These are phyloP conservation scores for Penaeus vannamei DNA, from an alignment of 1,140 invertebrate genomes.

Conservation along the genomic window DNA sequence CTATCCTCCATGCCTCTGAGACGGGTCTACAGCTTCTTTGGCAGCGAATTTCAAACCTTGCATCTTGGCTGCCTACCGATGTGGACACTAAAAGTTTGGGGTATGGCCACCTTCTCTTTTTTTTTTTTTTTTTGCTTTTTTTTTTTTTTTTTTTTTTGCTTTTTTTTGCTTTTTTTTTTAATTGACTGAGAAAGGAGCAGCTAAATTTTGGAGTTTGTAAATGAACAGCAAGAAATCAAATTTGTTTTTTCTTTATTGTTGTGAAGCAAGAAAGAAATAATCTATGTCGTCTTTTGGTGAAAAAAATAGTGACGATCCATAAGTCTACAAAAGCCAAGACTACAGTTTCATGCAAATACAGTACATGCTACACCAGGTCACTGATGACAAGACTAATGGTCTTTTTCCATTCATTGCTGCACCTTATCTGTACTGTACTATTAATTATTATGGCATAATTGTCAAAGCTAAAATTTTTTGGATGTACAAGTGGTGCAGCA, in stretches of 20 bases:
- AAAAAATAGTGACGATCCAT: too few species aligned
- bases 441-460: too few species aligned
- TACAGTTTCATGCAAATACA: constrained; percentile 23
- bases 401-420: constrained; percentile 29
- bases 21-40: constrained; percentile 1
- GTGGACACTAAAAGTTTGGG: constrained; percentile 48
- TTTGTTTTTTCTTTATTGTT: too few species aligned
- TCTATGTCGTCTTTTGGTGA: too few species aligned
- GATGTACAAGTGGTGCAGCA: too few species aligned
- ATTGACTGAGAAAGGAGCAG: too few species aligned
- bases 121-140: constrained; percentile 3
- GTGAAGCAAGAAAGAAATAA: too few species aligned
- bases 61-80: constrained; percentile 24
- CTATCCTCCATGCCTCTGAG: constrained; percentile 20
- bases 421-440: background rate
- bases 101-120: constrained; percentile 52
- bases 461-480: too few species aligned
- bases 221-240: too few species aligned
- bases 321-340: background rate
- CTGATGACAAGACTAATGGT: constrained; percentile 37
- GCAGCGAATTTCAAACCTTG: constrained; percentile 26
- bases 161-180: background rate
- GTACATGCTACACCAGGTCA: constrained; percentile 29
- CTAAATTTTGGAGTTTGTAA: too few species aligned
- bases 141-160: background rate